Evolutionary conservation across 2,888 invertebrate genomes (phyloP), one percentile per base, ranked within the genome.

Genomic region (Synanthedon tipuliformis): DNA sequence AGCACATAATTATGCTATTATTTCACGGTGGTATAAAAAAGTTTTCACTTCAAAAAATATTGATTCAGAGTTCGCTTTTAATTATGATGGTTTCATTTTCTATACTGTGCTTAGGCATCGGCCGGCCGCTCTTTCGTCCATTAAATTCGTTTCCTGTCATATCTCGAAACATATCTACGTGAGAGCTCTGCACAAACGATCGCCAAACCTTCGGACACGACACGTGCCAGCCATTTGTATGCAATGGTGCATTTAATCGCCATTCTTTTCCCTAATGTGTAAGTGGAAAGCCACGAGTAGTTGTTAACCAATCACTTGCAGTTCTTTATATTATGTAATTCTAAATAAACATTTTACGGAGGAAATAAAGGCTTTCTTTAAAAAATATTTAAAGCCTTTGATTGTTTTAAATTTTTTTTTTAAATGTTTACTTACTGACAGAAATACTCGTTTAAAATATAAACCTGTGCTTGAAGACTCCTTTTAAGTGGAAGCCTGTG

Each of bases 81-180:
- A 23, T 23, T 23, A 23, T 23, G 23, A 23, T 1, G 23, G 5
- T 41, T n/a, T 45, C 8, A 45, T 45, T 7, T 45, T 13, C 5
- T 15, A 45, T 45, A 45, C 45, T 45, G 45, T 45, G n/a, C 13
- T 12, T 45, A 45, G n/a, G 13, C 15, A 45, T 48, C 58, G 52
- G 23, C 56, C 54, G 56, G 51, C 48, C 57, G 56, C 56, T 65
- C 61, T 66, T 69, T 69, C 59, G 56, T 55, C 55, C 55, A 58
- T 60, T 59, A 41, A 48, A 53, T 51, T 51, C 54, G 50, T 53
- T 56, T 50, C 48, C 55, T 53, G 54, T 56, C 54, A 53, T 50
- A 48, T 54, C 49, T 41, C 41, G 50, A 56, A 50, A 51, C 52
- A 48, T 51, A 52, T 52, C 50, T 53, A 55, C 51, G 53, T 50